Evolutionary conservation across 1,140 invertebrate species (phyloP), one percentile per base, ranked within the genome.

Genomic region (Temnothorax nylanderi): DNA sequence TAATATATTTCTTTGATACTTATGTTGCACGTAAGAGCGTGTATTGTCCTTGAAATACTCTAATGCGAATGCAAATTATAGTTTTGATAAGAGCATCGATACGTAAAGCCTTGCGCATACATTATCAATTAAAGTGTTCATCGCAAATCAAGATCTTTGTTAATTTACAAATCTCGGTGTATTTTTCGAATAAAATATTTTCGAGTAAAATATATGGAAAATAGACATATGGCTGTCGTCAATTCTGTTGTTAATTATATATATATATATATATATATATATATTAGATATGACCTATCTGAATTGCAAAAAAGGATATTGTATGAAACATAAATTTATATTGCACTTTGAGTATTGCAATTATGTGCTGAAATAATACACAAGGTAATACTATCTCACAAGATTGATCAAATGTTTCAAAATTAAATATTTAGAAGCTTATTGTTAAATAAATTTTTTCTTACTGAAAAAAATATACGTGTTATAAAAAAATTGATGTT

Each of bases 1-100:
- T 80, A 80, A 32, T 49, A 64, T 78, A 78, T 64, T 41, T 80
- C 69, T 80, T 51, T 80, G 4, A 67, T 41, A 65, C 44, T 80
- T 80, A 54, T 21, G 21, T 69, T 69, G 62, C 56, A 62, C 26
- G 16, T 32, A 64, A 44, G 26, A 26, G 7, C 7, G 13, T 56
- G 5, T 44, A 44, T 58, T 77, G 21, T 62, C 54, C 41, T 77
- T 21, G 5, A 41, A 54, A 54, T 37, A 26, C 34, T 80, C 64
- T 1, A 51, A 44, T 78, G 75, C 21, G 11, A 41, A 18, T 65
- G 44, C 16, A 8, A 67, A 69, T 69, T 56, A 44, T 32, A 47
- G 26, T 51, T 54, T 80, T 69, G 8, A 47, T 47, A n/a, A 47
- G 13, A 80, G 2, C 41, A 60, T 21, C 34, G 32, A 64, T 80